phyloP scores from a whole-genome alignment of 2,113 vertebrate species.

The Nerophis lumbriciformis region DNA sequence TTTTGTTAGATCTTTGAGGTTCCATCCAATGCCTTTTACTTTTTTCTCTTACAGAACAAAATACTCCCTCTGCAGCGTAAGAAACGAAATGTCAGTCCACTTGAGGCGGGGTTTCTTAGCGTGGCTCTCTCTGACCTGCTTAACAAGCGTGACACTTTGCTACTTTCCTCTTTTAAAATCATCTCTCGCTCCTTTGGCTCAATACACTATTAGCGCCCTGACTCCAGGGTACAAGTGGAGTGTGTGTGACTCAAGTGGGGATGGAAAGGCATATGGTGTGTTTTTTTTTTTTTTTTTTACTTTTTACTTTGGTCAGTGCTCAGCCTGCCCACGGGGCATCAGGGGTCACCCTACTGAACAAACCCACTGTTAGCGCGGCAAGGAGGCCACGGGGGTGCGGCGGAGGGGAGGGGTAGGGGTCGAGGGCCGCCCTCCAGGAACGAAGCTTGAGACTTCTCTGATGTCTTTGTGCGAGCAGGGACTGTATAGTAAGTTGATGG shows the following conservation, averaged over 20 bases:
- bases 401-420: conserved; percentile 8
- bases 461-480: conserved; percentile 63
- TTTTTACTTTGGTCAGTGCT: conserved; percentile 63
- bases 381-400: conserved; percentile 37
- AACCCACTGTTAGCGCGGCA: conserved; percentile 65
- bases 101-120: conserved; percentile 21
- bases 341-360: conserved; percentile 66
- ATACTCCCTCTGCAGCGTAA: conserved; percentile 1
- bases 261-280: conserved; percentile 68
- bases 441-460: conserved; percentile 50
- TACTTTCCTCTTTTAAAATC: conserved; percentile 47
- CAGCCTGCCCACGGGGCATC: conserved; percentile 66
- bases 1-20: no score
- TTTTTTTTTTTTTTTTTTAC: conserved; percentile 4
- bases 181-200: conserved; percentile 49
- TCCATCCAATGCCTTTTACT: not conserved
- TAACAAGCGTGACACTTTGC: conserved; percentile 55
- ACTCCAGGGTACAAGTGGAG: conserved; percentile 51
- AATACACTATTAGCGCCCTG: conserved; percentile 52
- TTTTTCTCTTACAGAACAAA: conserved; percentile 2
- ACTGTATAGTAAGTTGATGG: conserved; percentile 47
- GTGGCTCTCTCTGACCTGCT: conserved; percentile 42
- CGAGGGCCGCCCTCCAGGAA: conserved; percentile 55
- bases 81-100: conserved; percentile 28
- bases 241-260: conserved; percentile 55